Conservation (phyloP, 2,888 invertebrate species). For the Tortricodes alternella region DNA sequence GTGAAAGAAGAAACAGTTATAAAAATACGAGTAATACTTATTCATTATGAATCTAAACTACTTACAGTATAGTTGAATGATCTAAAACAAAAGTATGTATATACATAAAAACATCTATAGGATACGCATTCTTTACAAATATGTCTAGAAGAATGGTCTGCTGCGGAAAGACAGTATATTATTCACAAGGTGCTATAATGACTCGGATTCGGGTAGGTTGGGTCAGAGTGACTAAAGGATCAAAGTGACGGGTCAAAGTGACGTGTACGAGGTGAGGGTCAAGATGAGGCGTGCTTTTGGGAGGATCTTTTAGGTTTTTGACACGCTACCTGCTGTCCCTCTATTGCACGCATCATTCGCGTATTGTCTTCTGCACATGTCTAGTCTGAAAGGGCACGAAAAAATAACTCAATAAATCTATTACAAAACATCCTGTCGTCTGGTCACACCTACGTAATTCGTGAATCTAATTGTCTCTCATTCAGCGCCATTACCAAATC, state of each 20-base stretch:
- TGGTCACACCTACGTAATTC: conserved; percentile 20
- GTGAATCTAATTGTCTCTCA: conserved; percentile 39
- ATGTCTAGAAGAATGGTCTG: conserved; percentile 52
- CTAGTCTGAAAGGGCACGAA: conserved; percentile 93
- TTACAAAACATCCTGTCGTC: conserved; percentile 28
- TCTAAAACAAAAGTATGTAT: conserved; percentile 33
- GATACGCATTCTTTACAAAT: conserved; percentile 38
- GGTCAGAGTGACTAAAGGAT: conserved; percentile 35
- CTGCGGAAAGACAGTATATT: conserved; percentile 71
- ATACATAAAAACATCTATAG: conserved; percentile 33
- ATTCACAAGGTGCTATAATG: conserved; percentile 81
- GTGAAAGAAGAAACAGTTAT: conserved; percentile 44
- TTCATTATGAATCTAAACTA: conserved; percentile 29
- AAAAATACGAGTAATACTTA: no score
- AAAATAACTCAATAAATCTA: conserved; percentile 75
- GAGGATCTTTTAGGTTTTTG: conserved; percentile 53
- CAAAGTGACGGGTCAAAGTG: conserved; percentile 44
- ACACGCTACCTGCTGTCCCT: conserved; percentile 97
- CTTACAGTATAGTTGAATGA: conserved; percentile 30
- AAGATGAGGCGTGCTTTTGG: conserved; percentile 69
- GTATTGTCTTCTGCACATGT: conserved; percentile 98
- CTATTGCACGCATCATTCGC: conserved; percentile 98
- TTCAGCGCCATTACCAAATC: conserved; percentile 82
- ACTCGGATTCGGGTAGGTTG: conserved; percentile 56
- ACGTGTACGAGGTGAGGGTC: conserved; percentile 48